Conservation (phyloP, 2,113 vertebrate species). For the Vicugna pacos region DNA sequence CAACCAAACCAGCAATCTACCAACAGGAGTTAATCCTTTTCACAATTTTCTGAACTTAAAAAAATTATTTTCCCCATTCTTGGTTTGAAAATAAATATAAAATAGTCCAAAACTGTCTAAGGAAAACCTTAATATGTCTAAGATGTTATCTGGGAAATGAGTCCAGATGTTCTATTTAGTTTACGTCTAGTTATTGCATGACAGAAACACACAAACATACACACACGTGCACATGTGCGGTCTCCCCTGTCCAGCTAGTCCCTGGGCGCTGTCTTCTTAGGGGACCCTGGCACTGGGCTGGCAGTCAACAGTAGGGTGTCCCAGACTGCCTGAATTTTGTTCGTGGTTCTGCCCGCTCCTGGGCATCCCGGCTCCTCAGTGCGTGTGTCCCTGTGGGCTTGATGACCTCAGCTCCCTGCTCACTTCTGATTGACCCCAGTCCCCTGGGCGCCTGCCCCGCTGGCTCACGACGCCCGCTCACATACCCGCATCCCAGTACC, state of each 20-base stretch:
- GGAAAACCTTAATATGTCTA: not conserved
- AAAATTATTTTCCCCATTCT: not conserved
- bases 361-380: not conserved
- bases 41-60: not conserved
- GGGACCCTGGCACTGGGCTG: not conserved
- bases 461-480: not conserved
- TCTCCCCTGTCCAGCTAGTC: not conserved
- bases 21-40: not conserved
- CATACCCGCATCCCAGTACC: not conserved
- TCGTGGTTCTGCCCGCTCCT: not conserved
- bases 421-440: not conserved
- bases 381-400: not conserved
- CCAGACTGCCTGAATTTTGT: not conserved
- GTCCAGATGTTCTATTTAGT: not conserved
- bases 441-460: not conserved
- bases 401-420: not conserved
- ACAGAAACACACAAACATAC: not conserved
- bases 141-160: not conserved
- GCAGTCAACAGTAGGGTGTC: not conserved
- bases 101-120: not conserved
- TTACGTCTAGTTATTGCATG: not conserved
- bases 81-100: not conserved
- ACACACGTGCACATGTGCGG: accelerated
- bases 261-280: not conserved
- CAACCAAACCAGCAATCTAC: not conserved